These are phyloP conservation scores for Heliconius hewitsoni DNA, from an alignment of 1,140 invertebrate species.

Conservation along the genomic window DNA sequence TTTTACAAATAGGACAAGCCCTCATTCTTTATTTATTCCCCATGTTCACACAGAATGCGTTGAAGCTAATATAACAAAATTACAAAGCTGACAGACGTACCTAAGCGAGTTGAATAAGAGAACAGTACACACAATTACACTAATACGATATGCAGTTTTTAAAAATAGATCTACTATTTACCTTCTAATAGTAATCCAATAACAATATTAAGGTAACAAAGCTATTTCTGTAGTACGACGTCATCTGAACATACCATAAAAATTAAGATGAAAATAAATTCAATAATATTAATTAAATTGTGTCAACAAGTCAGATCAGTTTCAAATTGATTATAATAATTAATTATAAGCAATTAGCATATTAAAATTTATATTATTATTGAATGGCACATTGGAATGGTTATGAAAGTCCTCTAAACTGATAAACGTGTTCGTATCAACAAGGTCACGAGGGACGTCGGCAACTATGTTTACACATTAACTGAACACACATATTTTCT, in stretches of 20 bases:
- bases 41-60: neutral
- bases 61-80: constrained; percentile 1
- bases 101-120: neutral
- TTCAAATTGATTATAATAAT: neutral
- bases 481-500: constrained; percentile 37
- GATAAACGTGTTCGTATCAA: constrained; percentile 52
- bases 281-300: neutral
- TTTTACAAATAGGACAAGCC: neutral
- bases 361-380: neutral
- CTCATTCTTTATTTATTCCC: neutral
- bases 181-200: constrained; percentile 8
- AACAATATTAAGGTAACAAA: constrained; percentile 1
- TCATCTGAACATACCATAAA: neutral
- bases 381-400: constrained; percentile 2
- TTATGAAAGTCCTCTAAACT: constrained; percentile 39
- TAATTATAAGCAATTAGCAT: neutral
- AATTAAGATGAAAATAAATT: neutral
- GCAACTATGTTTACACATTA: constrained; percentile 42
- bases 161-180: neutral
- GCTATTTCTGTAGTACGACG: neutral
- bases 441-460: constrained; percentile 52
- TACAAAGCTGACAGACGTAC: neutral
- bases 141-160: constrained; percentile 8
- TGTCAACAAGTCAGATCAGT: neutral
- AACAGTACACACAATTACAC: constrained; percentile 8